Conservation (phyloP, 2,888 invertebrate genomes). For the Agriopis aurantiaria region DNA sequence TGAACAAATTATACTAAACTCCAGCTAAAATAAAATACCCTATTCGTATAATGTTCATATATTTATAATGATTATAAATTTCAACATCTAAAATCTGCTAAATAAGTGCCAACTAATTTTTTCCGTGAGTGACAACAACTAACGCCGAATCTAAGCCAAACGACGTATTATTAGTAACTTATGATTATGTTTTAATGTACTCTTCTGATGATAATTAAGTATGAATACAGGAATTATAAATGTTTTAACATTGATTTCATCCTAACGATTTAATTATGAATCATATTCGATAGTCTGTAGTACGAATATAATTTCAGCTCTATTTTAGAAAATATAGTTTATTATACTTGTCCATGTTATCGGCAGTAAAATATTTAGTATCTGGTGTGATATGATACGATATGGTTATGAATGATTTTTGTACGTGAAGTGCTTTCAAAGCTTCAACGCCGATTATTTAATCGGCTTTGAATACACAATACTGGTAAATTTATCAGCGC, state of each 20-base stretch:
- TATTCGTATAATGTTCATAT: constrained; percentile 42
- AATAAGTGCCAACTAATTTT: constrained; percentile 78
- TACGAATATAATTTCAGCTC: neutral
- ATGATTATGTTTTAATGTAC: constrained; percentile 32
- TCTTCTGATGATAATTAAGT: constrained; percentile 18
- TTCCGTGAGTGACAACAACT: constrained; percentile 69
- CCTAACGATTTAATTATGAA: neutral
- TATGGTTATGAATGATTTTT: constrained; percentile 81
- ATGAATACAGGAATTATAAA: constrained; percentile 1
- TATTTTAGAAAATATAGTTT: constrained; percentile 29
- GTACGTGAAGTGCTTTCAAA: constrained; percentile 66
- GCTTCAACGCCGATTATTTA: too few species aligned
- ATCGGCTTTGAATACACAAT: constrained; percentile 10
- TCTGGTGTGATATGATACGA: constrained; percentile 59
- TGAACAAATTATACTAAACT: constrained; percentile 31
- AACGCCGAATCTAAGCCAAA: constrained; percentile 66
- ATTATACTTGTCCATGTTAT: constrained; percentile 58
- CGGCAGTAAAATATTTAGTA: constrained; percentile 77
- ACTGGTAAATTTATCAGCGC: constrained; percentile 12
- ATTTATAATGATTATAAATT: constrained; percentile 47
- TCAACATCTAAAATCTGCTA: constrained; percentile 71
- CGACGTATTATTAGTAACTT: constrained; percentile 45
- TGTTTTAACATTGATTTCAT: neutral
- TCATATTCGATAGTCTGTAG: neutral
- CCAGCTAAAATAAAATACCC: constrained; percentile 30